phyloP scores from a whole-genome alignment of 2,888 invertebrate genomes.

The Cataglyphis altisquamis region DNA sequence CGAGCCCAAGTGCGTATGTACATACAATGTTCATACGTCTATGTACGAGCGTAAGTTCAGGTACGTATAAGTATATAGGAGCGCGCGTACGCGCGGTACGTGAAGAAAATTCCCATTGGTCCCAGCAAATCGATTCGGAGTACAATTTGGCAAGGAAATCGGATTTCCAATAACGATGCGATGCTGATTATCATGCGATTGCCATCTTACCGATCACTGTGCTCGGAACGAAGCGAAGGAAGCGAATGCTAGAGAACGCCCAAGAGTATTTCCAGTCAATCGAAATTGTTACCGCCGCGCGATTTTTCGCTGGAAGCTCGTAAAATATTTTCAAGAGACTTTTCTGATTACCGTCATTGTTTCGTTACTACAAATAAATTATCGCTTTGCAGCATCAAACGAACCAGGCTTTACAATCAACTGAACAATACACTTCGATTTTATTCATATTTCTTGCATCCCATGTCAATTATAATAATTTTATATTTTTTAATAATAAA shows the following conservation, averaged over 20 bases:
- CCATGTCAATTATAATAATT: background rate
- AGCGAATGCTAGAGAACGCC: conserved; percentile 28
- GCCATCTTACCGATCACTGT: conserved; percentile 66
- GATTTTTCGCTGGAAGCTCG: conserved; percentile 65
- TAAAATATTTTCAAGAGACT: conserved; percentile 69
- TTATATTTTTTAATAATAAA: background rate
- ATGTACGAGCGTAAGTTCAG: conserved; percentile 26
- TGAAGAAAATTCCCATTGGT: conserved; percentile 69
- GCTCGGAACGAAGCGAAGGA: conserved; percentile 32
- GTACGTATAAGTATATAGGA: conserved; percentile 31
- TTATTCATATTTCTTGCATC: background rate
- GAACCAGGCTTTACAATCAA: background rate
- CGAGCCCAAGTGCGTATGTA: background rate
- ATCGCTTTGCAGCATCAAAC: conserved; percentile 10
- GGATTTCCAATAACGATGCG: conserved; percentile 75
- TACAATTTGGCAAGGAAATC: conserved; percentile 74
- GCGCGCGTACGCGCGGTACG: conserved; percentile 60
- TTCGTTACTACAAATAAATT: conserved; percentile 65
- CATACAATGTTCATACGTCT: background rate
- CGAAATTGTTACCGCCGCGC: conserved; percentile 53
- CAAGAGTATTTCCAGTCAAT: conserved; percentile 44
- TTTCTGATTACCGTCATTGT: conserved; percentile 59
- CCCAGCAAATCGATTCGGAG: conserved; percentile 68
- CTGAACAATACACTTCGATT: background rate
- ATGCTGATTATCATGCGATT: conserved; percentile 75